Base-by-base conservation (phyloP, 2,888 invertebrate genomes). In the Tupiocoris notatus region DNA sequence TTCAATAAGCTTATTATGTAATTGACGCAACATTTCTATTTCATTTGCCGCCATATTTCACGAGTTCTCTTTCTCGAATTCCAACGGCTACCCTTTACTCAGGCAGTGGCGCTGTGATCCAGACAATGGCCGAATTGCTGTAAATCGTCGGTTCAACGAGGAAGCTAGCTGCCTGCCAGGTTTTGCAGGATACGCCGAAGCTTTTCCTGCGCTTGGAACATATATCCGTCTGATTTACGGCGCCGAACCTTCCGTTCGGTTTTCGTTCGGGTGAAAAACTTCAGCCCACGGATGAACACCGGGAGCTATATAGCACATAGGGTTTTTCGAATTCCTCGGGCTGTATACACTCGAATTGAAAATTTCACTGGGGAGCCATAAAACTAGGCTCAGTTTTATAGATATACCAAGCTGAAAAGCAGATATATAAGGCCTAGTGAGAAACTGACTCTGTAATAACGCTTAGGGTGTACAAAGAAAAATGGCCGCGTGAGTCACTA, bases 1-100 rank as follows among this genome's bases (percentile, higher is more conserved):
- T 75, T 75, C 75, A 75, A 75, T 66, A 58, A 22, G 64, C 23
- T 56, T 66, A 66, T 75, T 75, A 75, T 75, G 65, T 75, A 75
- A 75, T 75, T 75, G 75, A 75, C 65, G 54, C 75, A 66, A 66
- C 65, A 75, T 75, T 75, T 75, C 75, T 75, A 75, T 75, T 65
- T 75, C 75, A 75, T 75, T 75, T 75, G 23, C 22, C 75, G 65
- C 64, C 65, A 75, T 75, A 65, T 75, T 75, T 75, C 75, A 75
- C 24, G 17, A 12, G n/a, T 57, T 6, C 17, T 17, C 59, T 59
- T 59, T 59, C 59, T 59, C 59, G 2, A 6, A n/a, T 18, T 18
- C 59, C 59, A 6, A n/a, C 64, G 6, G 21, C 18, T 39, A 56
- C 9, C 54, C 1, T 61, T n/a, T 17, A 59, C 68, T 21, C 39